Percentiles rank a stretch among this genome's conserved stretches.
These are phyloP conservation scores for Euwallacea similis DNA, from an alignment of 1,140 invertebrate genomes.

Conservation along the genomic window DNA sequence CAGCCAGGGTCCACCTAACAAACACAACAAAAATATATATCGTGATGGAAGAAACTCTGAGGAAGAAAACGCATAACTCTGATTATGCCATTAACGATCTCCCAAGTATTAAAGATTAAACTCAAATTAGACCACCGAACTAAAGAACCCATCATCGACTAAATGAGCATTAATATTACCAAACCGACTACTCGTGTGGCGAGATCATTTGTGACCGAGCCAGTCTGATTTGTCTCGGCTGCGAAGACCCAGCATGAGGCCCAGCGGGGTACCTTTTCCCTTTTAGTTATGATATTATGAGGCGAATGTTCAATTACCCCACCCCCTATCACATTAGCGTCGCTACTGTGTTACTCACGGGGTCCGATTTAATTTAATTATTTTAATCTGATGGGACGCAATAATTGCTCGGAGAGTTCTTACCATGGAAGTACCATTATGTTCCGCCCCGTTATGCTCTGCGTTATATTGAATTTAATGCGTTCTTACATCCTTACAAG, in stretches of 20 bases:
- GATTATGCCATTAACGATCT: too few relatives aligned
- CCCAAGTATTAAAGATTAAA: too few relatives aligned
- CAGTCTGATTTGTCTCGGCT: slow-evolving; percentile 27
- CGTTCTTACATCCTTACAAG: slow-evolving; percentile 36
- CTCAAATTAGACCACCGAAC: neutral
- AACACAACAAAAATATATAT: too few relatives aligned
- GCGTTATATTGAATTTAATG: slow-evolving; percentile 27
- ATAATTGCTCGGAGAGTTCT: too few relatives aligned
- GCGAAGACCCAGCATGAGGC: slow-evolving; percentile 20
- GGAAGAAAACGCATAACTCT: too few relatives aligned
- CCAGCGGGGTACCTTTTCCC: slow-evolving; percentile 22
- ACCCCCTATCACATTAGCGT: slow-evolving; percentile 19
- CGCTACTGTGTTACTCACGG: slow-evolving; percentile 10
- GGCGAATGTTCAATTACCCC: slow-evolving; percentile 11
- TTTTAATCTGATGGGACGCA: slow-evolving; percentile 8
- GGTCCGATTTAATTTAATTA: slow-evolving; percentile 12
- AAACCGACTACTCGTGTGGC: slow-evolving; percentile 23
- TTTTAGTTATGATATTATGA: slow-evolving; percentile 24
- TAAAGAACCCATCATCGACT: slow-evolving; percentile 15
- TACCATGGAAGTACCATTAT: slow-evolving; percentile 2
- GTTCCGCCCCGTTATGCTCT: slow-evolving; percentile 8
- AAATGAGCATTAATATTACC: slow-evolving; percentile 24
- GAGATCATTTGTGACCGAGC: slow-evolving; percentile 23
- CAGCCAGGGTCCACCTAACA: too few relatives aligned
- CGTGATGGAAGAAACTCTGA: too few relatives aligned